Evolutionary conservation across 1,140 invertebrate species (phyloP), one percentile per base, ranked within the genome.

Genomic region (Zaprionus capensis): DNA sequence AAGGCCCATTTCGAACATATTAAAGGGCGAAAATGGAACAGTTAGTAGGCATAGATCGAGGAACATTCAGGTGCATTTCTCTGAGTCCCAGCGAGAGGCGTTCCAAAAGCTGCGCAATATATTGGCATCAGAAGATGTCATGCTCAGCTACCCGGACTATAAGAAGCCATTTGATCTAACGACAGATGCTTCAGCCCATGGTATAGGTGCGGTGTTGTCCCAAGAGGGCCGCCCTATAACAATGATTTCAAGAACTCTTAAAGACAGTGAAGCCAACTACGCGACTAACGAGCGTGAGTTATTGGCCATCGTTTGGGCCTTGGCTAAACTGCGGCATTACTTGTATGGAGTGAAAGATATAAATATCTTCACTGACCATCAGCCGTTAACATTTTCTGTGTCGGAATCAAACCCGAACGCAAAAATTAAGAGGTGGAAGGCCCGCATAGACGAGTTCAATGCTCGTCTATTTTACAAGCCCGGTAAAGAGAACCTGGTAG

Each of bases 401-500:
- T 59, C 55, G n/a, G 56, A 77, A 26, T 67, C 74, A 22, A 72
- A 76, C 24, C 57, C 57, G 12, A 80, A 80, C 53, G 75, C 58
- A 0, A 77, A 77, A 46, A 38, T 73, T 6, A 66, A 51, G n/a
- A 46, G 44, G 14, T 58, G 71, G 63, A 67, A 71, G 71, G 59
- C 62, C 11, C 53, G 53, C 31, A 58, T 72, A 4, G 53, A 75
- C 38, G 59, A 75, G 44, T 64, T 44, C 34, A 56, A 59, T 34
- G 49, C 58, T n/a, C 71, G 83, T 2, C 69, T 92, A 15, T 20
- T 72, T 15, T 78, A 93, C 31, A 72, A 92, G 75, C 91, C 64
- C n/a, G 91, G 86, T 9, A 64, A 73, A n/a, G 56, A 70, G 20
- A 92, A 93, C 61, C 56, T 66, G 2, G 75, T 84, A 6, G 87